These are phyloP conservation scores for Danio choprae DNA, from an alignment of 2,797 vertebrate species.

Conservation along the genomic window DNA sequence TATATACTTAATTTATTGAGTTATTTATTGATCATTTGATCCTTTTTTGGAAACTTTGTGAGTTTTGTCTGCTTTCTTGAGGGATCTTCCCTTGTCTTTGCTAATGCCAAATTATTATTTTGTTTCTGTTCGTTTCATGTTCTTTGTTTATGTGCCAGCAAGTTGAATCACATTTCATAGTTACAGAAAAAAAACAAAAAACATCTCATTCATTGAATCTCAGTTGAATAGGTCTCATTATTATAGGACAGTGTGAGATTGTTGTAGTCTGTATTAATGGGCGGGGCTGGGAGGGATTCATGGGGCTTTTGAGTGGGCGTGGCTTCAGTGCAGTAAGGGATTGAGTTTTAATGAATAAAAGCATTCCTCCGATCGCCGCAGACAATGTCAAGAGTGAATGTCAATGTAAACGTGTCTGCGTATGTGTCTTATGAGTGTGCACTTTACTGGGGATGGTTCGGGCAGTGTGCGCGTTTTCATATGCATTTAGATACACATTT, in stretches of 20 bases:
- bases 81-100: constrained; percentile 32
- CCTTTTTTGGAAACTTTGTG: constrained; percentile 18
- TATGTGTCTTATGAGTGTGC: constrained; percentile 49
- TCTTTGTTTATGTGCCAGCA: constrained; percentile 58
- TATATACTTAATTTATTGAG: constrained; percentile 54
- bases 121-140: constrained; percentile 64
- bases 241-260: constrained; percentile 23
- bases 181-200: no score
- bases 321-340: constrained; percentile 26
- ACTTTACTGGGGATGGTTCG: constrained; percentile 39
- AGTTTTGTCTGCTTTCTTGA: constrained; percentile 36
- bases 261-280: constrained; percentile 30
- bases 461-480: constrained; percentile 74
- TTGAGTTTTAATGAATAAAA: background rate
- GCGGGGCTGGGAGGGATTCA: background rate
- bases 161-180: constrained; percentile 2
- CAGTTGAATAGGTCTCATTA: constrained; percentile 26
- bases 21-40: constrained; percentile 55
- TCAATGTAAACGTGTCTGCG: constrained; percentile 51
- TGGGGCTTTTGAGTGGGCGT: background rate
- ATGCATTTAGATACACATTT: constrained; percentile 75
- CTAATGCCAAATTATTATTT: constrained; percentile 68
- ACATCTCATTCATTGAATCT: constrained; percentile 13
- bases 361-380: constrained; percentile 34
- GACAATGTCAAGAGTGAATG: constrained; percentile 44